Base-by-base conservation (phyloP, 1,140 invertebrate genomes). In the Lepidurus couesii region DNA sequence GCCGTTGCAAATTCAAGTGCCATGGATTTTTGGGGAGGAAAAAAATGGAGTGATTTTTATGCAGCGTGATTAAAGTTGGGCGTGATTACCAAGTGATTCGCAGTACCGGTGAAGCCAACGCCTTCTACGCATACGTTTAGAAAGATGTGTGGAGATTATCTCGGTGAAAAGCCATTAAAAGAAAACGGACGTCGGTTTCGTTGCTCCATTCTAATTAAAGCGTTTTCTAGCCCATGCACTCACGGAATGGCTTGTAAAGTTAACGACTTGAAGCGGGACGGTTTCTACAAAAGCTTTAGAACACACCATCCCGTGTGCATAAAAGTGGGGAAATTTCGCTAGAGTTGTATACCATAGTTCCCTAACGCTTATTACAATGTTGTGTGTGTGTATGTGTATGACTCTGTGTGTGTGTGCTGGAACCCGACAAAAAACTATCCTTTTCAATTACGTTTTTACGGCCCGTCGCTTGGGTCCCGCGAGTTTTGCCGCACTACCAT, bases 361-460 rank as follows among this genome's bases (percentile, higher is more conserved):
- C 13, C 53, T 65, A 65, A 65, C 53, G 53, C 53, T 65, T 65
- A 65, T 65, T 65, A 65, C 13, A 65, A 65, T 65, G 53, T 65
- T 65, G 53, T 9, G 9, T 65, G 16, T 65, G 26, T 2, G 26
- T 34, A 34, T 65, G 53, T 65, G 53, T 65, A n/a, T 65, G 53
- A 21, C 16, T 13, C 0, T 65, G 16, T 21, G 53, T n/a, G 13
- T n/a, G 13, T 21, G 21, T n/a, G 6, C 5, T 21, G 21, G 21
- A 10, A 13, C 8, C 45, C 53, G 13, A 13, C 53, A 65, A 65
- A 65, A 65, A 21, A 65, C 21, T 65, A 9, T 65, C 53, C 53
- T 65, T 65, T 65, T 65, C 53, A 65, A 65, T 65, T 65, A 65
- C 53, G 53, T 7, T 65, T 65, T 65, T 65, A 65, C 53, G 53